Base-by-base conservation (phyloP, 2,888 invertebrate species). In the Penaeus monodon region DNA sequence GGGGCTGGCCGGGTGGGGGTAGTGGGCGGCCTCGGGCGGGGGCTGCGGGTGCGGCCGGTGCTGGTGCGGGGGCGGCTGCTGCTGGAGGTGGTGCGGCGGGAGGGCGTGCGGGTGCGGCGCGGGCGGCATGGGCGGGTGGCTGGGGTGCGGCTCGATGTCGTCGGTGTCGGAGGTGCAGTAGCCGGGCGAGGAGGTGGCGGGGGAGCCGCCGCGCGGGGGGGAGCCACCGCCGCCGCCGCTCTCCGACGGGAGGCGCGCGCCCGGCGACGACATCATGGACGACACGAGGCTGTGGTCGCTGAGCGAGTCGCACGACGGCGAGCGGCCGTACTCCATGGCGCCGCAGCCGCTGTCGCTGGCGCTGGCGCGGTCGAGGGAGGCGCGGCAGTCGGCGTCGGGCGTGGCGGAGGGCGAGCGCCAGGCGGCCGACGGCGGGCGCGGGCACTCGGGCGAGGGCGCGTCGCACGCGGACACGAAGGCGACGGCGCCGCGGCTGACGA, bases 201-300 rank as follows among this genome's bases (percentile, higher is more conserved):
- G 86, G 24, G 86, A 89, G 27, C 38, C 80, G 24, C 80, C 85
- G 38, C 85, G 70, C 20, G 82, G 63, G 74, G 85, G 80, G 64
- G 79, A 79, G 27, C 80, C 79, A 22, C 68, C 79, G 24, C 73
- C 82, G 38, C 83, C 83, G 10, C 83, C 86, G 17, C 38, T 38
- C 29, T 87, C 86, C 10, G 86, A 87, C n/a, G 82, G 83, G n/a
- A 79, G 73, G 70, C 79, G 49, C 14, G 82, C 68, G 64, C 83
- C 78, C 10, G 86, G 86, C 24, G 86, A 83, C 38, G 86, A 87
- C 86, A 83, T 82, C 79, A 83, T 83, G 81, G 85, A 85, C 24
- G 86, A 87, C 82, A 83, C 82, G 38, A 87, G 83, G 44, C 86
- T 87, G 83, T 86, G 86, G n/a, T 89, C 89, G 49, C 89, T 89